Conservation (phyloP, 2,888 invertebrate species). For the Acrobasis suavella region DNA sequence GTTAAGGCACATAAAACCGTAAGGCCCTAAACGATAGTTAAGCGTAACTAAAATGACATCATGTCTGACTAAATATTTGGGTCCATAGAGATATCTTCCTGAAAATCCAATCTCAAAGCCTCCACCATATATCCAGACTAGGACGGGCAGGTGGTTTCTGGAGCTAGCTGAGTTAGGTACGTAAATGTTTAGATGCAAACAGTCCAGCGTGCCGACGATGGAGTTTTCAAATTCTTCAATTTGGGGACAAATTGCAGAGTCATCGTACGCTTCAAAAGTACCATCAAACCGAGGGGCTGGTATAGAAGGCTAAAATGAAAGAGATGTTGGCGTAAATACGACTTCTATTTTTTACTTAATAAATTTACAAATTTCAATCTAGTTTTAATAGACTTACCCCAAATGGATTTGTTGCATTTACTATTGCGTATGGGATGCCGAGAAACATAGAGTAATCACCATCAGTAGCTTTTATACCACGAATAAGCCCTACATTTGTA, state of each 20-base stretch:
- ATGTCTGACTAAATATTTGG: slow-evolving; percentile 51
- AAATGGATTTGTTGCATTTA: slow-evolving; percentile 52
- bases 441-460: slow-evolving; percentile 58
- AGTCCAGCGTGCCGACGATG: slow-evolving; percentile 39
- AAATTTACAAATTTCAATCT: not conserved
- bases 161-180: slow-evolving; percentile 45
- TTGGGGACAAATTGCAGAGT: slow-evolving; percentile 47
- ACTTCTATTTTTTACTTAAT: not conserved
- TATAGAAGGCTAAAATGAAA: slow-evolving; percentile 42
- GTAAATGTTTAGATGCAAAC: slow-evolving; percentile 46
- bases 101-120: slow-evolving; percentile 42
- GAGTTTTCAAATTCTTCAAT: slow-evolving; percentile 36
- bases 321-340: not conserved
- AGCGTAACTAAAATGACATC: slow-evolving; percentile 54
- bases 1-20: slow-evolving; percentile 61
- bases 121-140: slow-evolving; percentile 58
- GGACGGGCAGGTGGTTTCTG: slow-evolving; percentile 47
- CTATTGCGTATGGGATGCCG: slow-evolving; percentile 59
- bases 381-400: slow-evolving; percentile 47
- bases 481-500: slow-evolving; percentile 49
- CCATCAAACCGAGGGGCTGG: slow-evolving; percentile 37
- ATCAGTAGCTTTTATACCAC: slow-evolving; percentile 51
- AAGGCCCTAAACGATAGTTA: slow-evolving; percentile 56
- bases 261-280: slow-evolving; percentile 44
- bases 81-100: slow-evolving; percentile 40